These are phyloP conservation scores for Tiliqua scincoides DNA, from an alignment of 2,113 vertebrate genomes.

Conservation along the genomic window DNA sequence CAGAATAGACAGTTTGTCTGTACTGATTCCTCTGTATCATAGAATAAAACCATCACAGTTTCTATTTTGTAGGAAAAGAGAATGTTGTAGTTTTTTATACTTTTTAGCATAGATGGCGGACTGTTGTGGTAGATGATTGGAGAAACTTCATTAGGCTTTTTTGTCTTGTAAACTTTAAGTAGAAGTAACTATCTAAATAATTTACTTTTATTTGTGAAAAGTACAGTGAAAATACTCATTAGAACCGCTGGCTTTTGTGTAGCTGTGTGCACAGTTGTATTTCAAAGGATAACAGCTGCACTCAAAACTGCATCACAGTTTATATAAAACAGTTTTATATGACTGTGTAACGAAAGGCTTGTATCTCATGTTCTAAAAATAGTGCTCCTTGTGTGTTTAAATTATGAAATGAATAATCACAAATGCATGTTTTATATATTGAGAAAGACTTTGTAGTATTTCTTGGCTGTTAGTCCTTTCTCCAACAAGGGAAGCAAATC, in stretches of 20 bases:
- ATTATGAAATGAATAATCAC: conserved; percentile 35
- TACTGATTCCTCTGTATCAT: fast-evolving
- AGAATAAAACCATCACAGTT: not conserved
- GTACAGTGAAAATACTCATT: conserved; percentile 20
- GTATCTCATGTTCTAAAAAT: conserved; percentile 48
- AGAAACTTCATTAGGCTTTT: conserved; percentile 16
- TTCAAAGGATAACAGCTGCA: conserved; percentile 30
- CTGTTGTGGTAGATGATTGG: conserved; percentile 1
- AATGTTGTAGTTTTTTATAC: not conserved
- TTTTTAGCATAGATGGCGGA: too few relatives aligned
- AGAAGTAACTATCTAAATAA: conserved; percentile 41
- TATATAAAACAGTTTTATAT: too few relatives aligned
- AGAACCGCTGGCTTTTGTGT: conserved; percentile 26
- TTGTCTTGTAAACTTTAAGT: conserved; percentile 19
- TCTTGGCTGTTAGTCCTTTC: conserved; percentile 37
- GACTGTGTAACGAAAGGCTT: conserved; percentile 22
- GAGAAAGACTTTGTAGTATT: conserved; percentile 28
- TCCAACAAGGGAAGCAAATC: conserved; percentile 49
- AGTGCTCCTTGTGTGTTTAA: conserved; percentile 26
- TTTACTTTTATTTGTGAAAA: conserved; percentile 42
- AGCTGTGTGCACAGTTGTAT: conserved; percentile 20
- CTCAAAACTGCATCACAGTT: not conserved
- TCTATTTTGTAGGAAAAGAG: too few relatives aligned
- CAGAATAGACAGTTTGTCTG: not conserved
- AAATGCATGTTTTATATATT: conserved; percentile 1